phyloP scores from a whole-genome alignment of 2,888 invertebrate genomes.

The Drosophila differens region DNA sequence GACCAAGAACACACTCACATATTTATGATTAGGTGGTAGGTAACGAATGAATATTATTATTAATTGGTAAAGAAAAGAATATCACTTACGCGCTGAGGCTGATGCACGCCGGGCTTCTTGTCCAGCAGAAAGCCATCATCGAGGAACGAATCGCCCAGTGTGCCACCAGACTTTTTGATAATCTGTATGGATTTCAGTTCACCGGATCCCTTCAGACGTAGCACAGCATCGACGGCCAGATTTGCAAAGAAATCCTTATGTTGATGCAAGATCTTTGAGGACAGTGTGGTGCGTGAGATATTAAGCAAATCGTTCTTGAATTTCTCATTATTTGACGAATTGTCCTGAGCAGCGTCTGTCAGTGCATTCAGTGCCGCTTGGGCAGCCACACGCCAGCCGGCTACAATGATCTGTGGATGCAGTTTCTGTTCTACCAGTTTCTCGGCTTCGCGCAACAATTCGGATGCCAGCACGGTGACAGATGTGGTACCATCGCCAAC shows the following conservation, averaged over 20 bases:
- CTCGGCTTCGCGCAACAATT: slow-evolving; percentile 97
- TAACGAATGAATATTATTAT: not conserved
- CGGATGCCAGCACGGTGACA: slow-evolving; percentile 96
- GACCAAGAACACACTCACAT: not conserved
- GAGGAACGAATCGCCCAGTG: slow-evolving; percentile 97
- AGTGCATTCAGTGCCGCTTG: slow-evolving; percentile 94
- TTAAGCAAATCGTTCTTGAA: slow-evolving; percentile 96
- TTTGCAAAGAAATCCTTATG: slow-evolving; percentile 98
- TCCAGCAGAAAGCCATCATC: slow-evolving; percentile 98
- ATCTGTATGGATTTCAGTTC: slow-evolving; percentile 98
- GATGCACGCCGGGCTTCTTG: slow-evolving; percentile 98
- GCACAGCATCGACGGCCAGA: slow-evolving; percentile 97
- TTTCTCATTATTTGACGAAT: slow-evolving; percentile 91
- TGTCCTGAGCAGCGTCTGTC: slow-evolving; percentile 91
- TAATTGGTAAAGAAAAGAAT: not conserved
- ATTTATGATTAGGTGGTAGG: not conserved
- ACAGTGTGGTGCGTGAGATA: slow-evolving; percentile 98
- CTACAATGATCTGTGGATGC: slow-evolving; percentile 98
- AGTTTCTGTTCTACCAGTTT: slow-evolving; percentile 96
- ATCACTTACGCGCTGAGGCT: slow-evolving; percentile 90
- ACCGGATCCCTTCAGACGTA: slow-evolving; percentile 97
- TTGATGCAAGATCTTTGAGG: slow-evolving; percentile 98
- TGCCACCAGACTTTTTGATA: slow-evolving; percentile 98
- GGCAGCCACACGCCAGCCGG: slow-evolving; percentile 96
- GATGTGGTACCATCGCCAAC: slow-evolving; percentile 99